Conservation (phyloP, 2,888 invertebrate genomes). For the Heliconius aoede region DNA sequence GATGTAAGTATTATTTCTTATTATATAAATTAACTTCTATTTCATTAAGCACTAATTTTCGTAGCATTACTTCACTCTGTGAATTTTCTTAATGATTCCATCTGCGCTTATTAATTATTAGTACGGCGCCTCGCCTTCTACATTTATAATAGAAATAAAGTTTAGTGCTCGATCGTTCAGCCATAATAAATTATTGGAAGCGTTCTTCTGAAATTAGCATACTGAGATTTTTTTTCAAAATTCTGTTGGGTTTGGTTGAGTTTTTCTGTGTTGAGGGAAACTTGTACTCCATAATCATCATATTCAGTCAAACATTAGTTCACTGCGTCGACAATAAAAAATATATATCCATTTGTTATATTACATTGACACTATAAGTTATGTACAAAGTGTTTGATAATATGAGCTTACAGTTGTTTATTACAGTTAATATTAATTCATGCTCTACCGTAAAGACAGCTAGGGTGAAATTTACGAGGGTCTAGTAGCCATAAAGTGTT, state of each 20-base stretch:
- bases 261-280: too few relatives aligned
- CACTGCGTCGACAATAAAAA: background rate
- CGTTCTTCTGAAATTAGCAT: background rate
- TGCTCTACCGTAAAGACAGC: conserved; percentile 16
- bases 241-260: too few relatives aligned
- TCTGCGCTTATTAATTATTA: conserved; percentile 23
- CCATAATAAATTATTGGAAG: background rate
- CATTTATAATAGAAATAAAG: conserved; percentile 19
- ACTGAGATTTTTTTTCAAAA: background rate
- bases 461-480: conserved; percentile 20
- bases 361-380: background rate
- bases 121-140: conserved; percentile 3
- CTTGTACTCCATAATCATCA: too few relatives aligned
- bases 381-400: background rate
- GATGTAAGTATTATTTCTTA: background rate
- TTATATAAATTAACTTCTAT: conserved; percentile 7
- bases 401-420: background rate
- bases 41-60: background rate
- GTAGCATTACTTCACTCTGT: conserved; percentile 2
- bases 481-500: background rate
- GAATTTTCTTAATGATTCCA: conserved; percentile 26
- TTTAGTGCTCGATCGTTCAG: conserved; percentile 1
- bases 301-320: background rate
- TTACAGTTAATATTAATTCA: conserved; percentile 5
- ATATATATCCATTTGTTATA: background rate